Evolutionary conservation across 2,797 vertebrate species (phyloP), one percentile per base, ranked within the genome.

Genomic region (Coranthus polyacanthus): DNA sequence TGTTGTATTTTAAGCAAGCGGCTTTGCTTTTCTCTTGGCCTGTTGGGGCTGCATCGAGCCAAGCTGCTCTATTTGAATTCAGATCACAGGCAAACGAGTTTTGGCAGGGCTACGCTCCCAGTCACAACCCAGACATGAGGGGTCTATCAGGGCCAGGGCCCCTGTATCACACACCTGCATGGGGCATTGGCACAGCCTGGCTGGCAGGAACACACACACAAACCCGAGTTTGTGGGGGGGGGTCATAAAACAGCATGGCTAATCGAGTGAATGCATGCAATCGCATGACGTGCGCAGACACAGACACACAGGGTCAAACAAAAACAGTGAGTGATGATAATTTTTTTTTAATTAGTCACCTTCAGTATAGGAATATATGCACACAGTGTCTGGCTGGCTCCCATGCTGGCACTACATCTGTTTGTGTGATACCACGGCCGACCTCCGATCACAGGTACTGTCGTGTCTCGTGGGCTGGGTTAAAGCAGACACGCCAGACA

Each of bases 391-490:
- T 21, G 63, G 20, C 78, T 65, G 50, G 84, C 66, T 81, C 54
- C 68, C 78, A 65, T 72, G 83, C 87, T 86, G 85, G 81, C 73
- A 60, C 59, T 59, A 85, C 87, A 89, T 89, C 87, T 89, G 89
- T 78, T 87, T 75, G 49, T 62, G 69, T 61, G 73, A 83, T 68
- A 70, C 52, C 36, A 21, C 15, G 0, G 59, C 69, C 79, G 73
- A 82, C 75, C 83, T 86, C 63, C 84, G 89, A 91, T 89, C 90
- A 82, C 82, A 87, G 79, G 81, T 77, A 68, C 74, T 72, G 87
- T 76, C 65, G 38, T 37, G 71, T 84, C 82, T 81, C 67, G n/a
- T 50, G 65, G 79, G 78, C 6, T 45, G 65, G 75, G 81, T 78
- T 85, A 78, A 83, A 82, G 72, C 60, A 73, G 78, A 80, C 70